Conservation (phyloP, 2,113 vertebrate species). For the Furnarius figulus region DNA sequence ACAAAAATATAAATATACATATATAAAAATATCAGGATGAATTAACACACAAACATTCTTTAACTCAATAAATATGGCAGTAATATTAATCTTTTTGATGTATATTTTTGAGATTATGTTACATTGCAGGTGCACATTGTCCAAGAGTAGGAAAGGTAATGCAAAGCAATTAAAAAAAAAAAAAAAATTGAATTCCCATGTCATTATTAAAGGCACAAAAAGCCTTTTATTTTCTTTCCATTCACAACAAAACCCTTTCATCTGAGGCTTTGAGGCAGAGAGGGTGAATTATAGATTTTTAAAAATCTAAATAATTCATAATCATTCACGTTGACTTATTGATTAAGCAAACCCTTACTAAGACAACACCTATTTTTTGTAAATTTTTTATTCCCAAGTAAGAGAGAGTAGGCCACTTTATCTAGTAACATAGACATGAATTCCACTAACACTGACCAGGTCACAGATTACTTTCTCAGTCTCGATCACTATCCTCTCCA, state of each 20-base stretch:
- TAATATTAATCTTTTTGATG: constrained; percentile 64
- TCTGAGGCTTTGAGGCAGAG: constrained; percentile 63
- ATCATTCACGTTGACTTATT: constrained; percentile 69
- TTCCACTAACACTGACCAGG: constrained; percentile 30
- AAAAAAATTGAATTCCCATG: constrained; percentile 31
- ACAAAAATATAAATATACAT: constrained; percentile 86
- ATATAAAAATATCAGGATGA: constrained; percentile 82
- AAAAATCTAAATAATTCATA: constrained; percentile 33
- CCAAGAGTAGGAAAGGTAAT: constrained; percentile 66
- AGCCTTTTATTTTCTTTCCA: constrained; percentile 72
- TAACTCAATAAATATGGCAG: constrained; percentile 79
- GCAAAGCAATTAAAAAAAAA: constrained; percentile 66
- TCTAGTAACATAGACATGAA: constrained; percentile 54
- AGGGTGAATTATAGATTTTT: constrained; percentile 19
- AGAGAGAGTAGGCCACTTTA: constrained; percentile 64
- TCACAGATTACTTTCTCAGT: constrained; percentile 64
- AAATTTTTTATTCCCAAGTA: constrained; percentile 18
- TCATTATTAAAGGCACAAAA: constrained; percentile 76
- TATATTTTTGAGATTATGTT: constrained; percentile 61
- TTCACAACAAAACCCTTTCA: constrained; percentile 52
- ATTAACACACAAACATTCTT: constrained; percentile 75
- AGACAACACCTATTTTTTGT: constrained; percentile 73
- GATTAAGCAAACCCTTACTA: constrained; percentile 76
- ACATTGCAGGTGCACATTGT: constrained; percentile 54
- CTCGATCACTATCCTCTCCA: constrained; percentile 77